A percentile compares a stretch with the other conserved stretches of the same genome.
phyloP scores from a whole-genome alignment of 92 coral and sea anemone species.

The Paragorgia papillata region DNA sequence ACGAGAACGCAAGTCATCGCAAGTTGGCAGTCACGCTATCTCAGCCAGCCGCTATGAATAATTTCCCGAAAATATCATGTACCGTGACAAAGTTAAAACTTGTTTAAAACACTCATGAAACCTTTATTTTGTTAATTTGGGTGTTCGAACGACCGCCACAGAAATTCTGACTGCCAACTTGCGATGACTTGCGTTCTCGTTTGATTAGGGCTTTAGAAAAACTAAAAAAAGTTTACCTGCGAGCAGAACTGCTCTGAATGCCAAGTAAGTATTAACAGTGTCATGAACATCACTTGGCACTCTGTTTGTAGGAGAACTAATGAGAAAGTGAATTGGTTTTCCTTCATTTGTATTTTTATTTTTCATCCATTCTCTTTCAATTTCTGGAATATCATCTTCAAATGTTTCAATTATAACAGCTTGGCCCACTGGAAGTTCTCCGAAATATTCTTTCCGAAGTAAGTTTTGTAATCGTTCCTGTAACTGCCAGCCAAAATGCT shows the following conservation, averaged over 20 bases:
- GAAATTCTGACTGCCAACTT: too few relatives aligned
- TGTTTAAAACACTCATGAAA: too few relatives aligned
- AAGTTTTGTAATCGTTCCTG: slow-evolving; percentile 69
- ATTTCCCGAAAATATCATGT: too few relatives aligned
- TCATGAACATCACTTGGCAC: slow-evolving; percentile 63
- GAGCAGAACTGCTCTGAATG: slow-evolving; percentile 70
- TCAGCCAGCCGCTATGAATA: too few relatives aligned
- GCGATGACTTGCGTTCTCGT: too few relatives aligned
- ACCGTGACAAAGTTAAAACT: too few relatives aligned
- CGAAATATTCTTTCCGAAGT: slow-evolving; percentile 48
- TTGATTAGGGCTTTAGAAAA: too few relatives aligned
- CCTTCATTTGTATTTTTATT: slow-evolving; percentile 69
- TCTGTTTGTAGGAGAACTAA: slow-evolving; percentile 82
- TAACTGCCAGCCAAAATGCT: slow-evolving; percentile 84
- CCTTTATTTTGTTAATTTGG: too few relatives aligned
- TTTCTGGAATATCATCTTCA: slow-evolving; percentile 37
- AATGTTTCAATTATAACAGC: slow-evolving; percentile 67
- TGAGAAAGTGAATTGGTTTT: slow-evolving; percentile 65
- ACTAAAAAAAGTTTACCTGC: slow-evolving; percentile 48
- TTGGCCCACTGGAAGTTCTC: slow-evolving; percentile 79
- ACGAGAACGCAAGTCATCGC: too few relatives aligned
- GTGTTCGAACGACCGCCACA: too few relatives aligned
- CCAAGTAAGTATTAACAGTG: slow-evolving; percentile 78
- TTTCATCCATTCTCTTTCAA: slow-evolving; percentile 50
- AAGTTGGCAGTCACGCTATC: too few relatives aligned